Evolutionary conservation across 2,888 invertebrate genomes (phyloP).

Genomic region (Heliconius ismenius): DNA sequence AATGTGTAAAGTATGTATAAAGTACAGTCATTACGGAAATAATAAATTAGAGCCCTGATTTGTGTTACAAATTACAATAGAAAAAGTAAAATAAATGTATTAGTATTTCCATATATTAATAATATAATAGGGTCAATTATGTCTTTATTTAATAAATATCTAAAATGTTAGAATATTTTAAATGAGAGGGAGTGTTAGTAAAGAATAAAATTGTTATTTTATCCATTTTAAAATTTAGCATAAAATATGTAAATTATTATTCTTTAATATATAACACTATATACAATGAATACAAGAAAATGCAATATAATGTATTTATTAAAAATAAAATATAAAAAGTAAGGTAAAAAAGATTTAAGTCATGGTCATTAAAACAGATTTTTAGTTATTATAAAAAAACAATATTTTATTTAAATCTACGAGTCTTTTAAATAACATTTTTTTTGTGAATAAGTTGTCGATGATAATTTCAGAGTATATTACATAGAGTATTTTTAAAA

Average conservation of each 20-base stretch:
- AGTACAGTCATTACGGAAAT: too few species aligned
- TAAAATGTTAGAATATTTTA: background rate
- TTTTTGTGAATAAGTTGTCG: background rate
- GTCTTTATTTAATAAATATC: background rate
- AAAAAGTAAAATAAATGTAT: background rate
- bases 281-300: constrained; percentile 6
- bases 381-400: background rate
- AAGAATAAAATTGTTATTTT: background rate
- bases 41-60: too few species aligned
- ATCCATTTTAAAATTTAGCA: background rate
- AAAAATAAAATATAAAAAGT: background rate
- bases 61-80: too few species aligned
- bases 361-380: background rate
- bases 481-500: constrained; percentile 1
- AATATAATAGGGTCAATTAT: background rate
- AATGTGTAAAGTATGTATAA: constrained; percentile 27
- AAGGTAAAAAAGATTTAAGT: background rate
- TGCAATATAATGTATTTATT: background rate
- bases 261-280: background rate
- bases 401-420: background rate
- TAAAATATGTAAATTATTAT: background rate
- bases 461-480: background rate
- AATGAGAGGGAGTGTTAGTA: background rate
- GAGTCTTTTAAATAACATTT: background rate
- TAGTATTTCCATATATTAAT: background rate